Base-by-base conservation (phyloP, 92 coral and sea anemone genomes). In the Heteractis magnifica region DNA sequence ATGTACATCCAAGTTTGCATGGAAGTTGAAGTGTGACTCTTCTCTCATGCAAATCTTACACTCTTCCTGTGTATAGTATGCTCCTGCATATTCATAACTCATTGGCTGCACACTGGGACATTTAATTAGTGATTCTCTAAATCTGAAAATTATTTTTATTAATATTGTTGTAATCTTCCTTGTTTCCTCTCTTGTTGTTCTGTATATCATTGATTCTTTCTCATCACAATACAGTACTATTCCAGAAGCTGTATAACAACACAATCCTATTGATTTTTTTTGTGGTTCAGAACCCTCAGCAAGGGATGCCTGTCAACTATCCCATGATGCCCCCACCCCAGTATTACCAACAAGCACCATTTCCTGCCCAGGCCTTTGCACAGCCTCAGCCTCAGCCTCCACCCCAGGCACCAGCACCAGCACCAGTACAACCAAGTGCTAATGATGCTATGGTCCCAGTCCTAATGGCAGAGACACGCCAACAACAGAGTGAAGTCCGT, bases 371-470 rank as follows among this genome's bases (percentile, higher is more conserved):
- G 64, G 72, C 88, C 68, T 81, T 82, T 73, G 15, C 87, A 19
- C 92, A 90, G 34, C 86, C 93, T 65, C 85, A 85, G 52, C 90
- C 93, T 13, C 55, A 79, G 1, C 87, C 92, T 6, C 93, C 81
- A 5, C 90, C 93, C 6, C 88, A 34, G 44, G 44, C 92, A 18
- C 78, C 90, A 18, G 84, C 94, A 20, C 90, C 98, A 18, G 84
- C 95, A 50, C 85, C 92, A 18, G 77, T 87, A 18, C 94, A 88
- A 75, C 86, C 93, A 71, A 87, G 93, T 13, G 87, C 95, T 58
- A 95, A 87, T 90, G 98, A 95, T 79, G 98, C 94, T 64, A 92
- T 95, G 95, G 95, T 95, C 53, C 98, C 99, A 0, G 95, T 96
- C 20, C 78, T 96, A 55, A 96, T 96, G 99, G 94, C 99, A 4